These are phyloP conservation scores for Coreoperca whiteheadi DNA, from an alignment of 2,113 vertebrate genomes.

Conservation along the genomic window DNA sequence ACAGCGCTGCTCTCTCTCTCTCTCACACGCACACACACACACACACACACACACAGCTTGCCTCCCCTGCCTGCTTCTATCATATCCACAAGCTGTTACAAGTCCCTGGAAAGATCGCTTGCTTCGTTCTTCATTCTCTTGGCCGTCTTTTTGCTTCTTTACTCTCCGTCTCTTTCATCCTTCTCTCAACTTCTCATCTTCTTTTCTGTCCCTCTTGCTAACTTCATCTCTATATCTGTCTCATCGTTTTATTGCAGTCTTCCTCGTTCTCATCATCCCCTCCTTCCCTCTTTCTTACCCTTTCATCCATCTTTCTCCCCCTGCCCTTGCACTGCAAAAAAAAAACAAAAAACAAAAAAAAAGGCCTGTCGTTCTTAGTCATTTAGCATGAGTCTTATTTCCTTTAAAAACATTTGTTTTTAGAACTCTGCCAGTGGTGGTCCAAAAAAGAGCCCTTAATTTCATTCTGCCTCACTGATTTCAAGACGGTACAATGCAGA, in stretches of 20 bases:
- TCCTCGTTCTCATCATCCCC: no score
- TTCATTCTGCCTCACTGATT: conserved; percentile 27
- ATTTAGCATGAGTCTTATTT: conserved; percentile 13
- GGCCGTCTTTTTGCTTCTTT: conserved; percentile 28
- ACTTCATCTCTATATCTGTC: conserved; percentile 3
- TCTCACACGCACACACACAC: conserved; percentile 9
- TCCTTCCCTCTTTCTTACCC: not conserved
- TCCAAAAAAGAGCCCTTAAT: conserved; percentile 27
- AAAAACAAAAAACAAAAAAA: conserved; percentile 32
- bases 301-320: not conserved
- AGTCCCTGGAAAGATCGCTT: conserved; percentile 26
- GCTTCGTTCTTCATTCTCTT: conserved; percentile 45
- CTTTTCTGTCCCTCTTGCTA: conserved; percentile 7
- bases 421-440: conserved; percentile 5
- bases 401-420: conserved; percentile 38
- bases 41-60: conserved; percentile 10
- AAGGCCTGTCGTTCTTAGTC: conserved; percentile 10
- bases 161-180: conserved; percentile 18
- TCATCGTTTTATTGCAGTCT: not conserved
- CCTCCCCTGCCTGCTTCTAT: conserved; percentile 46
- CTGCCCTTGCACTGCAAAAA: not conserved
- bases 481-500: conserved; percentile 29
- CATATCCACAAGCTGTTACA: conserved; percentile 41
- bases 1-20: conserved; percentile 8
- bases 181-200: not conserved